Conservation (phyloP, 2,113 vertebrate species). For the Pampusana beccarii region DNA sequence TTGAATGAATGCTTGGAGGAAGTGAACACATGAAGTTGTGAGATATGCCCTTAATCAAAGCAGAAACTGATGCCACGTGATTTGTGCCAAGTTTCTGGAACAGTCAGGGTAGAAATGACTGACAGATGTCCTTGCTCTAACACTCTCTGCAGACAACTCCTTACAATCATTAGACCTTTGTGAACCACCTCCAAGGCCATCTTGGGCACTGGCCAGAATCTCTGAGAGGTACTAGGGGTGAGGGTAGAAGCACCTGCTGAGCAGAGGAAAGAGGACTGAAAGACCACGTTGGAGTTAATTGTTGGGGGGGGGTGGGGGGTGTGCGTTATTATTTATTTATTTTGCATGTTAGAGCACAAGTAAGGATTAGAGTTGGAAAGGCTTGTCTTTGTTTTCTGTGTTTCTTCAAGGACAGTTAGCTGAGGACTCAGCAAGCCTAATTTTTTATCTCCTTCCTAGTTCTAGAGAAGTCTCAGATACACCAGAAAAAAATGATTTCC, state of each 20-base stretch:
- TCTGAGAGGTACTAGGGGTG: background rate
- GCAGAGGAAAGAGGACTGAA: background rate
- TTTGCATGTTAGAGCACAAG: background rate
- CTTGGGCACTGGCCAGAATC: background rate
- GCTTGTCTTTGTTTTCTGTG: background rate
- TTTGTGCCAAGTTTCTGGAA: background rate
- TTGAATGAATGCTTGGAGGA: background rate
- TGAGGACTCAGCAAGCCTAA: background rate
- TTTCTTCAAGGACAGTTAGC: background rate
- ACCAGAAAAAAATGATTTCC: background rate
- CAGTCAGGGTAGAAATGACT: background rate
- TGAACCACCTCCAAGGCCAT: background rate
- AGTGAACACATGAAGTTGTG: background rate
- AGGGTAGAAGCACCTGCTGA: background rate
- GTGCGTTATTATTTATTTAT: background rate
- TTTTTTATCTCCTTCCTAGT: background rate
- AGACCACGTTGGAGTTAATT: background rate
- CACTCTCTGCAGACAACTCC: background rate
- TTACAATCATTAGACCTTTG: background rate
- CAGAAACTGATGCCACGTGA: background rate
- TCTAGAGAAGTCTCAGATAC: background rate
- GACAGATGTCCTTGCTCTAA: background rate
- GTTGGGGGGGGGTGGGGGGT: accelerated
- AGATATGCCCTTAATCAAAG: background rate
- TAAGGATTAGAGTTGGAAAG: background rate